Evolutionary conservation across 2,113 vertebrate species (phyloP).

Genomic region (Tachysurus vachellii): DNA sequence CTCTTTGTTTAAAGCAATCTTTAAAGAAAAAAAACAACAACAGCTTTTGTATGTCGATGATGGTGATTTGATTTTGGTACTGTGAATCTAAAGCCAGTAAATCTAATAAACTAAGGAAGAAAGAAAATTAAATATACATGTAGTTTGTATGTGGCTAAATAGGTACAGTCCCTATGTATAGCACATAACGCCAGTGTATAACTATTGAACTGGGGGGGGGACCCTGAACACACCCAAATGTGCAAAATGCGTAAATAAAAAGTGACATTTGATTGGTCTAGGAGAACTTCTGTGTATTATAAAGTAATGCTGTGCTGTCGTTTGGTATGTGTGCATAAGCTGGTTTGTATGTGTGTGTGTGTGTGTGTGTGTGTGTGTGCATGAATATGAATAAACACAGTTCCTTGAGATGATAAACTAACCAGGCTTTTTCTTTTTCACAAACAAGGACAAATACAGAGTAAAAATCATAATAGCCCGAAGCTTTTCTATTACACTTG

Average conservation of each 20-base stretch:
- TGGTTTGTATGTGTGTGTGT: constrained; percentile 28
- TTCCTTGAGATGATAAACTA: constrained; percentile 46
- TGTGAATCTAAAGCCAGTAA: constrained; percentile 54
- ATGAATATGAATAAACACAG: constrained; percentile 23
- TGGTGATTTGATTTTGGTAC: constrained; percentile 67
- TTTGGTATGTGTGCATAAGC: constrained; percentile 43
- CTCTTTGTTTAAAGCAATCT: constrained; percentile 63
- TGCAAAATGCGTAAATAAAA: constrained; percentile 60
- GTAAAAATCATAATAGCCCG: constrained; percentile 54
- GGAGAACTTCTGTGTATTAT: constrained; percentile 26
- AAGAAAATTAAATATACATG: constrained; percentile 24
- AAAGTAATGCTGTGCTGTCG: constrained; percentile 25
- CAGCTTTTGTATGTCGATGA: constrained; percentile 51
- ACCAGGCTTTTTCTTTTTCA: constrained; percentile 24
- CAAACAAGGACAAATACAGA: constrained; percentile 15
- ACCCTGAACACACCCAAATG: constrained; percentile 68
- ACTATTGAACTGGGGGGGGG: constrained; percentile 33
- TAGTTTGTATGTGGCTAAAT: constrained; percentile 42
- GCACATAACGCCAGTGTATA: constrained; percentile 54
- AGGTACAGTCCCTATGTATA: constrained; percentile 50
- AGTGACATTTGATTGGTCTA: constrained; percentile 44
- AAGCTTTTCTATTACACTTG: constrained; percentile 65
- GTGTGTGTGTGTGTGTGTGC: constrained; percentile 9
- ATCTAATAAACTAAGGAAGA: constrained; percentile 15
- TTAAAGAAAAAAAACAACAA: background rate